phyloP scores from a whole-genome alignment of 2,113 vertebrate species.

The Solea solea region DNA sequence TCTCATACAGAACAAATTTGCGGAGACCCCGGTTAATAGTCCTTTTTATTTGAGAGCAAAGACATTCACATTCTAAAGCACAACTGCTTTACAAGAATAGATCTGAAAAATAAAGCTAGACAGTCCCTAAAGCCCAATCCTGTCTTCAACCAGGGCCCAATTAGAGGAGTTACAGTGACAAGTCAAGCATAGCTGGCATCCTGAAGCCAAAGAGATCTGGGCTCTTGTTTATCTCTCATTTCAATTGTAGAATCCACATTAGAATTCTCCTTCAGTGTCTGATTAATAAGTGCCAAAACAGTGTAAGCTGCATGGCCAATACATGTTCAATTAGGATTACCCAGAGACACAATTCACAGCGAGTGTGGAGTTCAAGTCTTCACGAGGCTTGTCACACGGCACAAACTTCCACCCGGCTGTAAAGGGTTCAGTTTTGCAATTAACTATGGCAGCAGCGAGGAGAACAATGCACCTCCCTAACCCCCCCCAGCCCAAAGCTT shows the following conservation, averaged over 20 bases:
- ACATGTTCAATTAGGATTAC: constrained; percentile 79
- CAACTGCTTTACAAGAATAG: constrained; percentile 48
- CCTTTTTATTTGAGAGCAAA: constrained; percentile 27
- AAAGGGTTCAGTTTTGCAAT: constrained; percentile 70
- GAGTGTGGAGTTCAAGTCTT: constrained; percentile 64
- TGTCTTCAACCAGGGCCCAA: constrained; percentile 72
- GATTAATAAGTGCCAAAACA: constrained; percentile 77
- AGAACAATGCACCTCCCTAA: constrained; percentile 71
- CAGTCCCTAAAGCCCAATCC: constrained; percentile 56
- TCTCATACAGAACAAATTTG: constrained; percentile 3
- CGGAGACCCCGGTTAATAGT: neutral
- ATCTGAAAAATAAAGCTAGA: constrained; percentile 65
- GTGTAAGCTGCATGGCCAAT: constrained; percentile 69
- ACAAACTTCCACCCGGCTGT: constrained; percentile 69
- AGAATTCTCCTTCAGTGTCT: constrained; percentile 66
- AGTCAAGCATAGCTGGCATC: constrained; percentile 69
- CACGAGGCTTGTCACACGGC: constrained; percentile 67
- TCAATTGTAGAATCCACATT: constrained; percentile 76
- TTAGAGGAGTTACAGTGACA: constrained; percentile 79
- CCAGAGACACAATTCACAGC: constrained; percentile 64
- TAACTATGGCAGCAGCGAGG: constrained; percentile 66
- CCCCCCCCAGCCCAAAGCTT: constrained; percentile 60
- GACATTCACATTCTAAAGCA: constrained; percentile 42
- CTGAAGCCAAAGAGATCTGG: constrained; percentile 61
- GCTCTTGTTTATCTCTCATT: constrained; percentile 77